phyloP scores from a whole-genome alignment of 2,888 invertebrate species.

The Eristalis arbustorum region DNA sequence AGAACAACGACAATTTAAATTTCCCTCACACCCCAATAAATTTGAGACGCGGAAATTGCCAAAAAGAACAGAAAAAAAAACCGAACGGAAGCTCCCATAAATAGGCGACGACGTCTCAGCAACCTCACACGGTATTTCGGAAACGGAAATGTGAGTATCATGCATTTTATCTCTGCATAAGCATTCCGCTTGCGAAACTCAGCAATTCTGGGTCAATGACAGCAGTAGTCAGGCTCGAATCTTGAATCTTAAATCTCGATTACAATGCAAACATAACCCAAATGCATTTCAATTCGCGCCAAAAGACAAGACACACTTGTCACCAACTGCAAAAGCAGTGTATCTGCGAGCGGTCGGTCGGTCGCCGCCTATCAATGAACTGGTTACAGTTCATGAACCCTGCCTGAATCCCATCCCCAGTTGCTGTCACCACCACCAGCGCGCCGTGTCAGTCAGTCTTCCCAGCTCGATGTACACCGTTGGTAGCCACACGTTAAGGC shows the following conservation, averaged over 20 bases:
- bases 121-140: not conserved
- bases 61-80: not conserved
- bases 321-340: not conserved
- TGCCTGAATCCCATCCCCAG: constrained; percentile 23
- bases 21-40: not conserved
- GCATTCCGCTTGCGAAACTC: not conserved
- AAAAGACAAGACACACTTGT: not conserved
- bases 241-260: not conserved
- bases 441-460: not conserved
- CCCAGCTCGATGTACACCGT: not conserved
- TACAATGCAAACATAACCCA: constrained; percentile 32
- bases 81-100: not conserved
- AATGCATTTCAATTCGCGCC: constrained; percentile 32
- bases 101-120: not conserved
- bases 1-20: not conserved
- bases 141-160: constrained; percentile 19
- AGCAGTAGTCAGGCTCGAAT: constrained; percentile 1
- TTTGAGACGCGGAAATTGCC: not conserved
- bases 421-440: not conserved
- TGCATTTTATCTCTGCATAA: constrained; percentile 36
- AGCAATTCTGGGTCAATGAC: constrained; percentile 37
- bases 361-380: constrained; percentile 38
- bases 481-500: not conserved
- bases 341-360: too few species aligned
- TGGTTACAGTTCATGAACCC: constrained; percentile 44